Conservation (phyloP, 2,113 vertebrate genomes). For the Furnarius figulus region DNA sequence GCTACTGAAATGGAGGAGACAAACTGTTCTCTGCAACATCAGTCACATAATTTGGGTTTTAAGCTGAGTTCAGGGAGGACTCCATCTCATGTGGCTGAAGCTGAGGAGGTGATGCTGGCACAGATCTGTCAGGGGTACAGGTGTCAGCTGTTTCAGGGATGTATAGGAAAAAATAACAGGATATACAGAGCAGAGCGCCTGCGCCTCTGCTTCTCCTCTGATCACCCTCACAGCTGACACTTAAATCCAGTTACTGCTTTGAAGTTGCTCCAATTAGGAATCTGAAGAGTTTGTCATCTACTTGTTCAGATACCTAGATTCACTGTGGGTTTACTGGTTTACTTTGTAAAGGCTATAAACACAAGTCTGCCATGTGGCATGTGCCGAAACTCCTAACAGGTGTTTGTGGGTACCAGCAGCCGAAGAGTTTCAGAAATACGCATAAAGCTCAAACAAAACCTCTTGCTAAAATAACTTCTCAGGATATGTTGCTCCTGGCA, state of each 20-base stretch:
- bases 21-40: background rate
- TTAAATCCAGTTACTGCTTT: background rate
- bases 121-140: background rate
- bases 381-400: background rate
- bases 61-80: background rate
- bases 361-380: fast-evolving
- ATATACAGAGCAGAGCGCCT: fast-evolving
- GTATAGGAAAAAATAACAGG: background rate
- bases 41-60: fast-evolving
- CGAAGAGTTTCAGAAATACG: background rate
- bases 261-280: background rate
- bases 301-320: background rate
- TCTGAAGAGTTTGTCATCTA: background rate
- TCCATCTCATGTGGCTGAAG: background rate
- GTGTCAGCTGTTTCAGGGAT: background rate
- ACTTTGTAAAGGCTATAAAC: background rate
- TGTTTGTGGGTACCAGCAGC: background rate
- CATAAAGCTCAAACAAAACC: background rate
- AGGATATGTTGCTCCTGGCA: background rate
- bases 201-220: background rate
- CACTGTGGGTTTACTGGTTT: background rate
- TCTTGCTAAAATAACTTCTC: background rate
- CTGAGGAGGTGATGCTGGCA: background rate
- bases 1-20: background rate
- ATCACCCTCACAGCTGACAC: background rate